Percentiles rank a stretch among this genome's conserved stretches.
phyloP scores from a whole-genome alignment of 2,113 vertebrate species.

The Abramis brama region DNA sequence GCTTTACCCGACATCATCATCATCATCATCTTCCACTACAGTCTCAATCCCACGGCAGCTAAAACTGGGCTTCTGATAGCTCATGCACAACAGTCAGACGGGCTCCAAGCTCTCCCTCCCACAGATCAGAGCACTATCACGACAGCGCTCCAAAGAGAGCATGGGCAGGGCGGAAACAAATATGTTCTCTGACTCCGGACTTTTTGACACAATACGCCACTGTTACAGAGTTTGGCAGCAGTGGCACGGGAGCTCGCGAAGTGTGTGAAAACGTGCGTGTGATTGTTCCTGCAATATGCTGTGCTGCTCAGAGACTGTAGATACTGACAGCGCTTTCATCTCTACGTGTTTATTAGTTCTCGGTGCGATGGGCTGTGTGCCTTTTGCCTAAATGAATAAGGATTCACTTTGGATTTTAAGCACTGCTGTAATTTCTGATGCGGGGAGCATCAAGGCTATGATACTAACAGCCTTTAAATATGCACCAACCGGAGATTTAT shows the following conservation, averaged over 20 bases:
- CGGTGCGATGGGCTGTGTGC: not conserved
- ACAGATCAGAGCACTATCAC: constrained; percentile 72
- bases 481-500: constrained; percentile 2
- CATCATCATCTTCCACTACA: constrained; percentile 3
- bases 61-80: constrained; percentile 10
- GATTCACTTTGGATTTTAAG: constrained; percentile 47
- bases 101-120: constrained; percentile 50
- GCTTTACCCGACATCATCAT: not conserved
- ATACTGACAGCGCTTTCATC: constrained; percentile 56
- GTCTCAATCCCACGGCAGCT: constrained; percentile 8
- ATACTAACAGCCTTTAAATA: not conserved
- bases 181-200: constrained; percentile 74
- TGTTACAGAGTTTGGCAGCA: constrained; percentile 61
- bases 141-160: constrained; percentile 71
- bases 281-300: constrained; percentile 65
- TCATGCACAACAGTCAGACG: constrained; percentile 7
- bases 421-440: constrained; percentile 12
- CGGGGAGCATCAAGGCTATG: not conserved
- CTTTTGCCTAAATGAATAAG: constrained; percentile 39
- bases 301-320: constrained; percentile 47
- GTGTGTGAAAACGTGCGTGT: constrained; percentile 23
- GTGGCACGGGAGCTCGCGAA: constrained; percentile 55
- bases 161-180: constrained; percentile 73
- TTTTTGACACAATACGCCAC: constrained; percentile 68
- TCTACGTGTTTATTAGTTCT: constrained; percentile 50